Base-by-base conservation (phyloP, 1,140 invertebrate species). In the Heliconius congener region DNA sequence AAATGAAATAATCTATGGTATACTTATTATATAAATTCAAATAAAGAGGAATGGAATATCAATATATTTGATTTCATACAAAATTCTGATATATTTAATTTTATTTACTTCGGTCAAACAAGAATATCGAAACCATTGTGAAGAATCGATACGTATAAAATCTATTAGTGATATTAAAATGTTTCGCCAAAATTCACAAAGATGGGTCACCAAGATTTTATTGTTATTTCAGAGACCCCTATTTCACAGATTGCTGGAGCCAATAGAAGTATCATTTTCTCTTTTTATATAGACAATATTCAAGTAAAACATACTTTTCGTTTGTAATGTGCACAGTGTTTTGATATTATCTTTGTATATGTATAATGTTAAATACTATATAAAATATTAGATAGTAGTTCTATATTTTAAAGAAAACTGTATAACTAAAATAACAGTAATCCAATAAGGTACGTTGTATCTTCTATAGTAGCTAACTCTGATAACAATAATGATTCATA, bases 91-190 rank as follows among this genome's bases (percentile, higher is more conserved):
- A 72, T 39, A 72, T 39, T 9, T 52, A 19, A 52, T 52, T 46
- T 71, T 71, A 71, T 71, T 71, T 79, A 82, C 85, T 84, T 30
- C 83, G 85, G 86, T 87, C 86, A 88, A 89, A 91, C 85, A 87
- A 86, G 82, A 86, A 74, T 84, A 87, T 85, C 85, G 79, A 77
- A 79, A 70, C 75, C 80, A 88, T 90, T 90, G 90, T 90, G 79
- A 84, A 75, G 83, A 87, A 91, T 90, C 86, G 84, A 92, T 92
- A 89, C 85, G 86, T 88, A 66, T 66, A 88, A 89, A 90, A 91
- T 92, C 86, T 91, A 91, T 93, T 91, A 91, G 86, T 88, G 87
- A 91, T 92, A 92, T 92, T 91, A 91, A 93, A 93, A 90, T 87
- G 88, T 89, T 83, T 82, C 79, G 81, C 76, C 78, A 85, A 86